These are phyloP conservation scores for Armadillidium nasatum DNA, from an alignment of 1,140 invertebrate genomes.

Conservation along the genomic window DNA sequence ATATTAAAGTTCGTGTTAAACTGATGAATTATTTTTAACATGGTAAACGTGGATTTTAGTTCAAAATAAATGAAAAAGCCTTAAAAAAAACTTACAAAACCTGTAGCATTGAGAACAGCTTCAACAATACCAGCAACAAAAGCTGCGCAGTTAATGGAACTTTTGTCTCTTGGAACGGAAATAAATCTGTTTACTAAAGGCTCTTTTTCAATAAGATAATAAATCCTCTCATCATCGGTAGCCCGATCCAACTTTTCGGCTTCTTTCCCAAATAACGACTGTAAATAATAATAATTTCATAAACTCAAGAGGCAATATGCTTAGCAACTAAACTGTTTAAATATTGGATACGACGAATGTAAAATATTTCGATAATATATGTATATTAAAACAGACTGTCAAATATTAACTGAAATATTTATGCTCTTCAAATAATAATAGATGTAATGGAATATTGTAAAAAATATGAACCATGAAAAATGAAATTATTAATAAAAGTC, in stretches of 20 bases:
- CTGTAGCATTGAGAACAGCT: constrained; percentile 85
- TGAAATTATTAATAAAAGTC: too few species aligned
- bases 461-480: too few species aligned
- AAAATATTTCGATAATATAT: not conserved
- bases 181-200: constrained; percentile 95
- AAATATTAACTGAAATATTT: too few species aligned
- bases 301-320: not conserved
- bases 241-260: constrained; percentile 97
- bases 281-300: too few species aligned
- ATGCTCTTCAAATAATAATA: too few species aligned
- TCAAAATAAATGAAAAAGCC: too few species aligned
- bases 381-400: too few species aligned
- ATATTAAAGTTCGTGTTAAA: too few species aligned
- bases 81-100: constrained; percentile 83
- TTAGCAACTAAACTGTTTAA: constrained; percentile 14
- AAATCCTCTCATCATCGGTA: constrained; percentile 94
- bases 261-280: constrained; percentile 93
- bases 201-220: constrained; percentile 98
- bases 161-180: constrained; percentile 96
- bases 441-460: too few species aligned
- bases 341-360: not conserved
- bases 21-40: too few species aligned
- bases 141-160: constrained; percentile 93
- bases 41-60: too few species aligned
- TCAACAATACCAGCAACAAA: constrained; percentile 98